A percentile compares a stretch with the other conserved stretches of the same genome.
phyloP scores from a whole-genome alignment of 2,888 invertebrate genomes.

The Therioaphis trifolii region DNA sequence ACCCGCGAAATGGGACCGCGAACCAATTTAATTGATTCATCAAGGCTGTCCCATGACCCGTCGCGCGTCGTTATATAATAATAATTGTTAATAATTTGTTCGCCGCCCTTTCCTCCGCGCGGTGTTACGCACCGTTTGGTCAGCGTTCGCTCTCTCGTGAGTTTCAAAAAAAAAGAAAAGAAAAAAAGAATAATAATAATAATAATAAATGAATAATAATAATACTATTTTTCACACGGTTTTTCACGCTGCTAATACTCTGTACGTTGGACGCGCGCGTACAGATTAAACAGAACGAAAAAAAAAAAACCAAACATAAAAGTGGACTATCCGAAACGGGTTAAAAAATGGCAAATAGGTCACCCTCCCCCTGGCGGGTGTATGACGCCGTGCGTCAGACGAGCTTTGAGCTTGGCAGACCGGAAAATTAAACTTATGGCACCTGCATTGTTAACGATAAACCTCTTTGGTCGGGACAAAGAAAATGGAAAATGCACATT shows the following conservation, averaged over 20 bases:
- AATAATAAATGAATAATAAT: no score
- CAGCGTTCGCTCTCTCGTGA: no score
- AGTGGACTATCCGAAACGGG: background rate
- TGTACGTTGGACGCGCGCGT: background rate
- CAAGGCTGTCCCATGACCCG: no score
- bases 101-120: background rate
- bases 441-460: slow-evolving; percentile 58
- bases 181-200: no score
- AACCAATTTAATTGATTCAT: slow-evolving; percentile 47
- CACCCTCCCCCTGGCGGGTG: background rate
- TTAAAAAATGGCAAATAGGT: slow-evolving; percentile 22
- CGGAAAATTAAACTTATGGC: slow-evolving; percentile 60
- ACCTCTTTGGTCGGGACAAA: slow-evolving; percentile 32
- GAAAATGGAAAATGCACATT: slow-evolving; percentile 33
- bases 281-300: background rate
- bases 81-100: slow-evolving; percentile 24
- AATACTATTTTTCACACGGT: no score
- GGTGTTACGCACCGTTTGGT: no score
- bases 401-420: slow-evolving; percentile 53
- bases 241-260: no score
- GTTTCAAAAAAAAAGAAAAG: background rate
- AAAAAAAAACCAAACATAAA: background rate
- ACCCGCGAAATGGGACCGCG: slow-evolving; percentile 3
- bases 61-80: no score
- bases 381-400: background rate